Evolutionary conservation across 1,140 invertebrate species (phyloP).

Genomic region (Nasonia vitripennis): DNA sequence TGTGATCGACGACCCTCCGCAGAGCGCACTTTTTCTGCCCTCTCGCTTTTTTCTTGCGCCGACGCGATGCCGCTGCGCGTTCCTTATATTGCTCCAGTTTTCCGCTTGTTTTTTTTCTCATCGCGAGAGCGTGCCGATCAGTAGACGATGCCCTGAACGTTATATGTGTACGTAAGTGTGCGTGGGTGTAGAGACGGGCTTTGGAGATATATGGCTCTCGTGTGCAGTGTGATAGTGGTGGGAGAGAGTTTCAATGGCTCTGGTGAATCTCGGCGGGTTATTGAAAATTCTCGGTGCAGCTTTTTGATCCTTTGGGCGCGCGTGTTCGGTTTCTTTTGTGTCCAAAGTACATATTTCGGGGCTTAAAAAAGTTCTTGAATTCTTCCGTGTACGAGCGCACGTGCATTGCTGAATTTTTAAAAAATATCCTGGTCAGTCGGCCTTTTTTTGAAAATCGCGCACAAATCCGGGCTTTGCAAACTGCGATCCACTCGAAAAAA

Average conservation of each 20-base stretch:
- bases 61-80: not conserved
- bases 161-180: not conserved
- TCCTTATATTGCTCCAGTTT: not conserved
- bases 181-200: too few relatives aligned
- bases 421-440: not conserved
- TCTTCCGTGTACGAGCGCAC: too few relatives aligned
- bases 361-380: too few relatives aligned
- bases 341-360: not conserved
- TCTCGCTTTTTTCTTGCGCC: slow-evolving; percentile 38
- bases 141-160: not conserved
- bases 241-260: not conserved
- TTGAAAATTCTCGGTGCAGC: not conserved
- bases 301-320: not conserved
- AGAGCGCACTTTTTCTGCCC: not conserved
- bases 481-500: too few relatives aligned
- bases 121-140: too few relatives aligned
- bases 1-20: slow-evolving; percentile 32
- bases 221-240: too few relatives aligned
- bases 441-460: too few relatives aligned
- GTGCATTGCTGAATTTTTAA: not conserved
- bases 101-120: not conserved
- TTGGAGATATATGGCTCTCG: too few relatives aligned
- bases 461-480: too few relatives aligned
- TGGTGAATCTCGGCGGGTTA: not conserved
- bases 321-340: not conserved